Evolutionary conservation across 1,140 invertebrate genomes (phyloP).

Genomic region (Sycophaga agraensis): DNA sequence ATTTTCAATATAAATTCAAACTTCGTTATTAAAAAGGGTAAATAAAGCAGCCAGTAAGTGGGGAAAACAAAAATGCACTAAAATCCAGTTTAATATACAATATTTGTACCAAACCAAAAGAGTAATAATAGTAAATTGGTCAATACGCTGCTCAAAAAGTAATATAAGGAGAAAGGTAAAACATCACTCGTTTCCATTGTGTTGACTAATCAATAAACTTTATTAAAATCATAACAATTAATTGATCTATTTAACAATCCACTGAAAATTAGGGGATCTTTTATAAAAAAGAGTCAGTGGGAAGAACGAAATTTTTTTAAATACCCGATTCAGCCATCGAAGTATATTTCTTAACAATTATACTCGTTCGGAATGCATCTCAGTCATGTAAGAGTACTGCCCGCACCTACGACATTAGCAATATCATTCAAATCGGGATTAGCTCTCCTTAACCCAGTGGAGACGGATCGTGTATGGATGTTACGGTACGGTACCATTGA

Average conservation of each 20-base stretch:
- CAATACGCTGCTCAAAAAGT: slow-evolving; percentile 9
- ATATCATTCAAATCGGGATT: slow-evolving; percentile 30
- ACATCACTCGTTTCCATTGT: slow-evolving; percentile 12
- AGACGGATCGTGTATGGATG: slow-evolving; percentile 13
- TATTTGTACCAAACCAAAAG: slow-evolving; percentile 23
- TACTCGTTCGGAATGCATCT: slow-evolving; percentile 32
- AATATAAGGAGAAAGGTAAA: slow-evolving; percentile 22
- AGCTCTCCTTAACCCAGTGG: slow-evolving; percentile 8
- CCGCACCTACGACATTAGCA: slow-evolving; percentile 35
- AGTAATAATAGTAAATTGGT: slow-evolving; percentile 19
- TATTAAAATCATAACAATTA: slow-evolving; percentile 30
- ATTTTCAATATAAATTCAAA: slow-evolving; percentile 1
- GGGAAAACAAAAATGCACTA: slow-evolving; percentile 22
- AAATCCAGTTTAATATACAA: slow-evolving; percentile 18
- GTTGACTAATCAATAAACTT: slow-evolving; percentile 28
- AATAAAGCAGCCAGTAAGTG: slow-evolving; percentile 22
- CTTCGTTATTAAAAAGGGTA: slow-evolving; percentile 12
- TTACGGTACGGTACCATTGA: slow-evolving; percentile 10
- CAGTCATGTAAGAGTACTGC: slow-evolving; percentile 31
- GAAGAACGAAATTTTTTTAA: slow-evolving; percentile 15
- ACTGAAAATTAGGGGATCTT: slow-evolving; percentile 1
- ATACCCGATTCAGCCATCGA: slow-evolving; percentile 17
- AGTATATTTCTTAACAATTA: slow-evolving; percentile 17
- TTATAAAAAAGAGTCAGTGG: slow-evolving; percentile 23
- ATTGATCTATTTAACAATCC: slow-evolving; percentile 11